Conservation (phyloP, 2,797 vertebrate genomes). For the Acridotheres tristis region DNA sequence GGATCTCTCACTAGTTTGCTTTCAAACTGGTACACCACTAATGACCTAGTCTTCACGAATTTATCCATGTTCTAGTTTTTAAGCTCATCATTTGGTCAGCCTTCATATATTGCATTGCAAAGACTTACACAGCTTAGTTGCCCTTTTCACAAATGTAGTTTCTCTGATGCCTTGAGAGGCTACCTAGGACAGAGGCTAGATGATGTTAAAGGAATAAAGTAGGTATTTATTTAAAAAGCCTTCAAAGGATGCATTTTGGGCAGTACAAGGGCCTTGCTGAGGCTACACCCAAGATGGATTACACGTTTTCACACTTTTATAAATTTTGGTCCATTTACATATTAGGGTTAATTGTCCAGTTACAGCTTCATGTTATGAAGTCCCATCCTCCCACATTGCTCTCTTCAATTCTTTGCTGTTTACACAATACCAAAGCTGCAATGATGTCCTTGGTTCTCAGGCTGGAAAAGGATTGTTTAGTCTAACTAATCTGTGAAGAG, state of each 20-base stretch:
- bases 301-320: not conserved
- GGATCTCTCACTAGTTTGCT: not conserved
- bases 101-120: not conserved
- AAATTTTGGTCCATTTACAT: not conserved
- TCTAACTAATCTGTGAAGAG: not conserved
- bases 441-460: rapidly evolving
- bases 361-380: no score
- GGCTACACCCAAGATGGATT: not conserved
- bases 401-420: not conserved
- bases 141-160: not conserved
- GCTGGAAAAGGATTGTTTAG: not conserved
- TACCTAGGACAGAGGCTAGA: not conserved
- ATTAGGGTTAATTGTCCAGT: not conserved
- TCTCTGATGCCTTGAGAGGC: not conserved
- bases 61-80: not conserved
- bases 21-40: not conserved
- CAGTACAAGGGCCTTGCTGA: no score
- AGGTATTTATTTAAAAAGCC: not conserved
- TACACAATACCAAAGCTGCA: not conserved
- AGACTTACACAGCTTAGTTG: not conserved
- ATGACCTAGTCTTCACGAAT: not conserved
- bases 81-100: not conserved
- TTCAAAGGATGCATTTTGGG: not conserved
- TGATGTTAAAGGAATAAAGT: not conserved
- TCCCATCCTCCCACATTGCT: not conserved